Evolutionary conservation across 2,797 vertebrate genomes (phyloP), one percentile per base, ranked within the genome.

Genomic region (Spondyliosoma cantharus): DNA sequence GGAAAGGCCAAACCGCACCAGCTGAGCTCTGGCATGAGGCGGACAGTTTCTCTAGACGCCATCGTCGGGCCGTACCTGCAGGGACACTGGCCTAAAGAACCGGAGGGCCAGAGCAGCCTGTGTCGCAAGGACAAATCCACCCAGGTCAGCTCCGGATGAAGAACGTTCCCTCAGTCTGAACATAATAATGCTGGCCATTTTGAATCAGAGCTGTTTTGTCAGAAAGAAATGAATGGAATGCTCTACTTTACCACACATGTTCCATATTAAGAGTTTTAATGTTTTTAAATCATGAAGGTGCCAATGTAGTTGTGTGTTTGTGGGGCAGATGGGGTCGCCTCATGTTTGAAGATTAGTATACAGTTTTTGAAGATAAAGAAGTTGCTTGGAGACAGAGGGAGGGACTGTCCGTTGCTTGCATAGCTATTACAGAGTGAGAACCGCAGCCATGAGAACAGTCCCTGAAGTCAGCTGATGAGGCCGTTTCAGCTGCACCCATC

Each of bases 51-150:
- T 13, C 91, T 97, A 3, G 97, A 97, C 64, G 96, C 96, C 90
- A 91, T 97, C 84, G 93, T 97, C 62, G 96, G 95, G 59, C 96
- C 96, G 0, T 97, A 97, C 90, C 95, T 97, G 86, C 89, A 96
- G 88, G 96, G 97, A 59, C 96, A 97, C 85, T 97, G 97, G 96
- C 96, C 96, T 0, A 95, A 96, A 86, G 96, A 97, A 25, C 78
- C 89, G 0, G 96, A 96, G 58, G 93, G 91, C 77, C 89, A 78
- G 13, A 88, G 88, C 73, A 65, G 92, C 74, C 87, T 82, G 2
- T 92, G 92, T 82, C 86, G 89, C 89, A 95, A 94, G 84, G 96
- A 97, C 94, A 96, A 97, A 87, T 95, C 96, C 46, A 97, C 96
- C 60, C 96, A 97, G 97, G 97, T 97, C 42, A 48, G 89, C 70